Evolutionary conservation across 2,888 invertebrate species (phyloP), one percentile per base, ranked within the genome.

Genomic region (Harpalus rubripes): DNA sequence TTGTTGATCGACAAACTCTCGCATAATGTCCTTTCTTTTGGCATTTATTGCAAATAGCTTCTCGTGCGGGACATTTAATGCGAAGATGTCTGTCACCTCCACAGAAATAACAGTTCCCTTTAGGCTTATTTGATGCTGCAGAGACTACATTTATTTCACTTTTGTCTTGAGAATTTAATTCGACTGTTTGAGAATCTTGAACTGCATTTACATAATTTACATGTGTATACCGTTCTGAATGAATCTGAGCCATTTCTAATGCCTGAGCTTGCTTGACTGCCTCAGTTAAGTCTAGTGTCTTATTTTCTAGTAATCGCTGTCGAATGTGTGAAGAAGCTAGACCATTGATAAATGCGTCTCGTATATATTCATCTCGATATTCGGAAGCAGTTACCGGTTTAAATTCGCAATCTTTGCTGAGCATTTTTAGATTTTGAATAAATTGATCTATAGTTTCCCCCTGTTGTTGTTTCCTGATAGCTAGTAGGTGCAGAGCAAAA

Each of bases 381-480:
- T n/a, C n/a, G n/a, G n/a, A n/a, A n/a, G n/a, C n/a, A n/a, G n/a
- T n/a, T n/a, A n/a, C n/a, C n/a, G 5, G 1, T 10, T 44, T 10
- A 44, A n/a, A 44, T 44, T 44, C 44, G 44, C 44, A 44, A 10
- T 44, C 44, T 44, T 44, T 44, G 10, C 44, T 10, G 7, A 44
- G 44, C 44, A 44, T 44, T 44, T n/a, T n/a, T n/a, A n/a, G n/a
- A n/a, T n/a, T n/a, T 65, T 65, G 58, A 12, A 58, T n/a, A 58
- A 58, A 58, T 58, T n/a, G 58, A 16, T 58, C 58, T n/a, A 58
- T 58, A 58, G 58, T n/a, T n/a, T 16, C 16, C 15, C 10, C 58
- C 16, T n/a, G n/a, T n/a, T n/a, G 72, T n/a, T 72, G 72, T 41
- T 44, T 72, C 12, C 41, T 72, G 18, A 22, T 72, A 72, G 72